Base-by-base conservation (phyloP, 2,797 vertebrate genomes). In the Alfaro cultratus region DNA sequence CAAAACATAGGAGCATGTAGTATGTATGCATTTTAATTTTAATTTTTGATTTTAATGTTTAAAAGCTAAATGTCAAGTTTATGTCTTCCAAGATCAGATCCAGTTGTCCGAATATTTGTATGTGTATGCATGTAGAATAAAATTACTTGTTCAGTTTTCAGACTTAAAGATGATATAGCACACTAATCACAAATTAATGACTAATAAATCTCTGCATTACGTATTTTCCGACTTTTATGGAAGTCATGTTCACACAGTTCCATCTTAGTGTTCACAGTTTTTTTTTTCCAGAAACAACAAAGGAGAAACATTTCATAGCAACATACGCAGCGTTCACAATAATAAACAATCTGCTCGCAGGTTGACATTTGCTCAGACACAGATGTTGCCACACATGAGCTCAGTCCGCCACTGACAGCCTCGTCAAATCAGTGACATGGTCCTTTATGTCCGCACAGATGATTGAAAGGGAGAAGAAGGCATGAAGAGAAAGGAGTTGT, bases 381-480 rank as follows among this genome's bases (percentile, higher is more conserved):
- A 31, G 57, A 46, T 64, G 41, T 31, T 72, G 47, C 57, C 75
- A 60, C 77, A 78, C 45, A 36, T 36, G 23, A 9, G n/a, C 51
- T 64, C 68, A 73, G 41, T 79, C 82, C 85, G 47, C 83, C 78
- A 73, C 70, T 78, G 45, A 85, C 90, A 90, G 84, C 83, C 86
- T 91, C 86, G 87, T 92, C 88, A 84, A 93, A 87, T 89, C 89
- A 90, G 83, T 88, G 91, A 87, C 80, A 45, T 15, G 68, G 41
- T 80, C 88, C 77, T 86, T 89, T 73, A 87, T 92, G 87, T 91
- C 88, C 80, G 78, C 89, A 73, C 84, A 88, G 90, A 81, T 75
- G 75, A 87, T n/a, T 36, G 86, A 89, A 85, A 82, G 68, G 34
- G 80, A 81, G 83, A 73, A 80, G 80, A 70, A 75, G 88, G 85